Evolutionary conservation across 2,888 invertebrate species (phyloP), one percentile per base, ranked within the genome.

Genomic region (Harmothoe impar): DNA sequence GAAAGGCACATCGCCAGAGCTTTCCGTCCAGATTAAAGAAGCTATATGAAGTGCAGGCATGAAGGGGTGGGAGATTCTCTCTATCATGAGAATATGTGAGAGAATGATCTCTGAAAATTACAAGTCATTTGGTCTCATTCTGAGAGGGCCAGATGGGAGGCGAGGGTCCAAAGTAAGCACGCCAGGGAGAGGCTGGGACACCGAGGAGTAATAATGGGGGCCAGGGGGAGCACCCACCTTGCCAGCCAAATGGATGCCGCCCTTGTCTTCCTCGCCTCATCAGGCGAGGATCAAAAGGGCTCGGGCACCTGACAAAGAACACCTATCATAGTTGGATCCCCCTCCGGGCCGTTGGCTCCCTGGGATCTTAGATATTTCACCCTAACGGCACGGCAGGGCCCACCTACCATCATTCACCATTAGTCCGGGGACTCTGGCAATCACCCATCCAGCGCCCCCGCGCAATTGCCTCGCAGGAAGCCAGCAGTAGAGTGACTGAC

Each of bases 231-330:
- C 33, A 81, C 10, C 33, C 72, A 29, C 72, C 29, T 29, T 25
- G 81, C 23, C 17, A 33, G 20, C 7, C 31, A 86, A 86, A 54
- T 86, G 86, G 56, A 86, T n/a, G 25, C 54, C 86, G 20, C 25
- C 84, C 56, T 56, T 86, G 54, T 56, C 56, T 86, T 86, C 17
- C 25, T 3, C 23, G 86, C 86, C 52, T 86, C 86, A 86, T 86
- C 86, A 86, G 86, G 51, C 56, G 86, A 23, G 86, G 86, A 86
- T 86, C 86, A 86, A 86, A 86, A 54, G 86, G 54, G n/a, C 54
- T 56, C 25, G 25, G 84, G 56, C 86, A 86, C 52, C 86, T 86
- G 54, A 86, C 86, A 86, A 86, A 86, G 86, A 20, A 29, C 86
- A 54, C 86, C 52, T 29, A 86, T 86, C 86, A 86, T 86, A 25